Conservation (phyloP, 2,888 invertebrate genomes). For the Plemyria rubiginata region DNA sequence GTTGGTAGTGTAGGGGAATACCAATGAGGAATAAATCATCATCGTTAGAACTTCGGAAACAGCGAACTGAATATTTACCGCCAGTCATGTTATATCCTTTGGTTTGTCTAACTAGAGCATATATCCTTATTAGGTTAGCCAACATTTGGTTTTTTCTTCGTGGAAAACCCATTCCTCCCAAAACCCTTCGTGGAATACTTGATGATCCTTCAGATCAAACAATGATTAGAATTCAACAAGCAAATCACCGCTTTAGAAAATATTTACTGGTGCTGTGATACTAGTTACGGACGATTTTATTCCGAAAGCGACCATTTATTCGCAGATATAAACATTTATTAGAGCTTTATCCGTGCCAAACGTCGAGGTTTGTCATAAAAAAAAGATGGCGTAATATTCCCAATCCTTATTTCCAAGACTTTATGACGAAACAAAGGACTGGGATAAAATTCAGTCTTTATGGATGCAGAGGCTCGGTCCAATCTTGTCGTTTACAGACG, state of each 20-base stretch:
- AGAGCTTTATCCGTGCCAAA: not conserved
- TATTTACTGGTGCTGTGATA: conserved; percentile 9
- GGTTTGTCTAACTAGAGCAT: too few species aligned
- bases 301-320: conserved; percentile 6
- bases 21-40: not conserved
- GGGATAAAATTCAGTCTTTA: too few species aligned
- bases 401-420: conserved; percentile 1
- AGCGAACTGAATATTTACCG: not conserved
- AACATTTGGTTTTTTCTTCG: too few species aligned
- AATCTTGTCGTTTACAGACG: too few species aligned
- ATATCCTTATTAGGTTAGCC: too few species aligned
- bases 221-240: too few species aligned
- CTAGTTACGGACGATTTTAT: conserved; percentile 17
- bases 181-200: too few species aligned
- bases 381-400: conserved; percentile 10
- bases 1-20: not conserved
- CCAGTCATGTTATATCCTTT: not conserved
- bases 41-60: not conserved
- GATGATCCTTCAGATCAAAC: too few species aligned
- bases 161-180: too few species aligned
- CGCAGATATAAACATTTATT: conserved; percentile 14
- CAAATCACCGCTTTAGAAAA: conserved; percentile 13
- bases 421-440: not conserved
- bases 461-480: too few species aligned
- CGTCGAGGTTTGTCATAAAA: conserved; percentile 15